Evolutionary conservation across 2,797 vertebrate genomes (phyloP), one percentile per base, ranked within the genome.

Genomic region (Hydrolagus colliei): DNA sequence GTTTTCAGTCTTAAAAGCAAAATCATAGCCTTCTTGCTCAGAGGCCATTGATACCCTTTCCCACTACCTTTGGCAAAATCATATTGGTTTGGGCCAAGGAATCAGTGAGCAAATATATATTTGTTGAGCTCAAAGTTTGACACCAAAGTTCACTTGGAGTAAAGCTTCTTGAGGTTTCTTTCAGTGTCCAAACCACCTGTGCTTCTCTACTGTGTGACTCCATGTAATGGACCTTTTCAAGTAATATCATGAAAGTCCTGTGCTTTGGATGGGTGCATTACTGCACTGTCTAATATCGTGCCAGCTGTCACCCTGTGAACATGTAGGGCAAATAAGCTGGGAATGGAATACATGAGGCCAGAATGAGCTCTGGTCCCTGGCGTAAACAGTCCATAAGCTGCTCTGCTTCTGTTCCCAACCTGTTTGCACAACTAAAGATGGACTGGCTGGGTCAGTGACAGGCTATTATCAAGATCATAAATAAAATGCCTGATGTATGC

Each of bases 391-490:
- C 63, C 62, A 68, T 71, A 63, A 41, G 63, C 68, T 71, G 65
- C 68, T 84, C 65, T 32, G 65, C 65, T 68, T 71, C 79, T 84
- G 79, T 84, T 84, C 65, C 32, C 18, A 41, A 9, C 9, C 27
- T 71, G 32, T 84, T 84, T 84, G 68, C 65, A 41, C 79, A 84
- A 82, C 65, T 32, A 68, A 68, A 68, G 79, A 84, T 68, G 65
- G 79, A 84, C 68, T 84, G 79, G 68, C 79, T 84, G 32, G 79
- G 62, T 71, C 79, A 41, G n/a, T 84, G 27, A 84, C 65, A 84
- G 35, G 65, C 65, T 71, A 41, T 84, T 84, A 27, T 84, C 79
- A 20, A 16, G 27, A 84, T 41, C 65, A 71, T 71, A 84, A 68
- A 84, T 84, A 84, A 67, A 84, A 84, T 20, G 35, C 35, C 79